phyloP scores from a whole-genome alignment of 2,888 invertebrate species.

The Agrilus mali region DNA sequence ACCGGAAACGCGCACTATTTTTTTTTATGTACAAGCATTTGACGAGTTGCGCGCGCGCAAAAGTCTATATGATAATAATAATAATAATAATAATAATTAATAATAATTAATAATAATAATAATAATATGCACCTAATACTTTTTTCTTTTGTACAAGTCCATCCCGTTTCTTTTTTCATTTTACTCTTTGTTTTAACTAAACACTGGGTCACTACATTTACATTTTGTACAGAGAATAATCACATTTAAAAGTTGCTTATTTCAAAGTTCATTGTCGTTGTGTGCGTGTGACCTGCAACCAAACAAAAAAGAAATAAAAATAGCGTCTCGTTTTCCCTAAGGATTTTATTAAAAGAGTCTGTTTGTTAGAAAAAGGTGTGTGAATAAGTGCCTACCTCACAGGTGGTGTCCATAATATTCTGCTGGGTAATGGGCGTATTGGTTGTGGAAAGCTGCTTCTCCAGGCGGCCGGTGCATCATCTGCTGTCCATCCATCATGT shows the following conservation, averaged over 20 bases:
- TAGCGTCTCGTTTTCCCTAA: not conserved
- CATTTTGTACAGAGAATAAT: constrained; percentile 52
- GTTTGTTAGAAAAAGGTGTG: not conserved
- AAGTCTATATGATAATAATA: no score
- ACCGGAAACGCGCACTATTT: constrained; percentile 21
- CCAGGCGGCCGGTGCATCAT: constrained; percentile 94
- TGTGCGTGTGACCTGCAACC: constrained; percentile 32
- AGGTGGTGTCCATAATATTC: constrained; percentile 92
- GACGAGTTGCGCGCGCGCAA: constrained; percentile 21
- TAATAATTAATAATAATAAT: no score
- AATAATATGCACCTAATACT: constrained; percentile 13
- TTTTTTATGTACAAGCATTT: constrained; percentile 30
- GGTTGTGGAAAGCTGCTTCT: constrained; percentile 88
- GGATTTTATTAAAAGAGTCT: not conserved
- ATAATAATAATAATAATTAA: no score
- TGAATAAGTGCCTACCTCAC: constrained; percentile 35
- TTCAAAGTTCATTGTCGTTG: constrained; percentile 37
- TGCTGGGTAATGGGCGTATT: constrained; percentile 82
- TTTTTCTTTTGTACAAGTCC: constrained; percentile 31
- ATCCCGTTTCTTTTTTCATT: constrained; percentile 19
- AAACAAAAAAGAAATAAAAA: constrained; percentile 8
- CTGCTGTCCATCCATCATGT: constrained; percentile 96
- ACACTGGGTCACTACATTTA: constrained; percentile 39
- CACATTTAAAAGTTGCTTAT: constrained; percentile 43
- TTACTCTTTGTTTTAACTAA: constrained; percentile 20